phyloP scores from a whole-genome alignment of 2,888 invertebrate genomes.

The Lobophora halterata region DNA sequence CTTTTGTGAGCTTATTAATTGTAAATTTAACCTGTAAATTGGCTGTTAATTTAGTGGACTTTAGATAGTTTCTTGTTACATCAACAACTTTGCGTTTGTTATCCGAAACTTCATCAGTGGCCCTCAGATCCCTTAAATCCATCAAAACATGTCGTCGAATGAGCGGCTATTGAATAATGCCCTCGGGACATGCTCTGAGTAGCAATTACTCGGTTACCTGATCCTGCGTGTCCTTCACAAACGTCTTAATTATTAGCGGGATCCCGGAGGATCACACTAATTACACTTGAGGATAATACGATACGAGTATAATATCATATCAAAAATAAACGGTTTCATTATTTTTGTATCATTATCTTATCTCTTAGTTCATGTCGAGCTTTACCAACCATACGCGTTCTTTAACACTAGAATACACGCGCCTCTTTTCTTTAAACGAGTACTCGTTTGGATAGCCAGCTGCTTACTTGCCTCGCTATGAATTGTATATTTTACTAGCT shows the following conservation, averaged over 20 bases:
- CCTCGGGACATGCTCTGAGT: constrained; percentile 25
- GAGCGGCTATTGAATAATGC: constrained; percentile 11
- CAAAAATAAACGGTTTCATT: too few relatives aligned
- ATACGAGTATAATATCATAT: too few relatives aligned
- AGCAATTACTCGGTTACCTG: constrained; percentile 36
- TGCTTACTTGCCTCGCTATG: too few relatives aligned
- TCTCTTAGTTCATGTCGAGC: too few relatives aligned
- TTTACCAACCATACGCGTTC: too few relatives aligned
- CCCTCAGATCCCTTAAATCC: constrained; percentile 2
- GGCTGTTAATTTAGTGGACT: constrained; percentile 9
- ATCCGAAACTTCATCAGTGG: neutral
- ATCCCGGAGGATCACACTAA: constrained; percentile 19
- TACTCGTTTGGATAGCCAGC: too few relatives aligned
- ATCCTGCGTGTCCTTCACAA: constrained; percentile 29
- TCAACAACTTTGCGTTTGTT: constrained; percentile 1
- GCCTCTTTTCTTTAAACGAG: too few relatives aligned
- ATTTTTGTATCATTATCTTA: too few relatives aligned
- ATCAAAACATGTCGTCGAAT: constrained; percentile 7
- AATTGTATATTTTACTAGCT: too few relatives aligned
- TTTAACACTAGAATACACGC: too few relatives aligned
- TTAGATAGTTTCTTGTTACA: constrained; percentile 10
- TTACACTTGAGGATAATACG: constrained; percentile 9
- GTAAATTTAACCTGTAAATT: constrained; percentile 5
- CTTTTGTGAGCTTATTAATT: constrained; percentile 12
- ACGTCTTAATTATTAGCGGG: constrained; percentile 36